phyloP scores from a whole-genome alignment of 2,113 vertebrate genomes.

The Apeltes quadracus region DNA sequence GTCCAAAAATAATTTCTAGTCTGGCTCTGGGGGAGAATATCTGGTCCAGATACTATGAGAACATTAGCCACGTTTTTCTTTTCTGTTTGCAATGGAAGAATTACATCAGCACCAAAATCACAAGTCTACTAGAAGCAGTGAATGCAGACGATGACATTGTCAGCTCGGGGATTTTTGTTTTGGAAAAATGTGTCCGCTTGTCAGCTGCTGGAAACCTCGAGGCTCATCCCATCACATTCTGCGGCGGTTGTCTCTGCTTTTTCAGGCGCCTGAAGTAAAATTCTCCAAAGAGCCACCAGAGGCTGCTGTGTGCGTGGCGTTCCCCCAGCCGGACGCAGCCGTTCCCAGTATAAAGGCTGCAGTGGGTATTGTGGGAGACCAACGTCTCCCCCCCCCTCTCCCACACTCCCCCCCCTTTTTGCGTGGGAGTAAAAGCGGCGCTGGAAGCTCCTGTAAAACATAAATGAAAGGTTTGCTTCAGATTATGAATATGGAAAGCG shows the following conservation, averaged over 20 bases:
- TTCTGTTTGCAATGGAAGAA: slow-evolving; percentile 44
- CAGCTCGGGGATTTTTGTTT: slow-evolving; percentile 54
- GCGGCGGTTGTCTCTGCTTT: slow-evolving; percentile 40
- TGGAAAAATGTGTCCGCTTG: slow-evolving; percentile 54
- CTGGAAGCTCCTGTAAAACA: slow-evolving; percentile 33
- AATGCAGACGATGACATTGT: slow-evolving; percentile 48
- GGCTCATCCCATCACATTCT: slow-evolving; percentile 52
- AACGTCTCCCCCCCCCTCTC: slow-evolving; percentile 22
- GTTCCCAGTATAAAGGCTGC: background rate
- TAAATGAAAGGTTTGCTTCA: slow-evolving; percentile 44
- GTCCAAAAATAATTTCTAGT: slow-evolving; percentile 10
- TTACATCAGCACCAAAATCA: slow-evolving; percentile 36
- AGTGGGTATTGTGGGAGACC: slow-evolving; percentile 35
- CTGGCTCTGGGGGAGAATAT: slow-evolving; percentile 17
- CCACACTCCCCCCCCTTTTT: slow-evolving; percentile 29
- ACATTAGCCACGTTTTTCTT: slow-evolving; percentile 44
- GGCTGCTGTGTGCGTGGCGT: slow-evolving; percentile 66
- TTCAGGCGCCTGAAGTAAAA: background rate
- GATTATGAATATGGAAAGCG: slow-evolving; percentile 40
- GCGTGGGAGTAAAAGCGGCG: slow-evolving; percentile 17
- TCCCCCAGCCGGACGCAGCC: background rate
- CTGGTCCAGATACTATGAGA: slow-evolving; percentile 28
- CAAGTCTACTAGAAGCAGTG: slow-evolving; percentile 30
- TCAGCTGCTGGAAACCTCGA: slow-evolving; percentile 55
- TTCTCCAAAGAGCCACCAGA: slow-evolving; percentile 68